A percentile compares a stretch with the other conserved stretches of the same genome.
phyloP scores from a whole-genome alignment of 2,888 invertebrate species.

The Eupithecia inturbata region DNA sequence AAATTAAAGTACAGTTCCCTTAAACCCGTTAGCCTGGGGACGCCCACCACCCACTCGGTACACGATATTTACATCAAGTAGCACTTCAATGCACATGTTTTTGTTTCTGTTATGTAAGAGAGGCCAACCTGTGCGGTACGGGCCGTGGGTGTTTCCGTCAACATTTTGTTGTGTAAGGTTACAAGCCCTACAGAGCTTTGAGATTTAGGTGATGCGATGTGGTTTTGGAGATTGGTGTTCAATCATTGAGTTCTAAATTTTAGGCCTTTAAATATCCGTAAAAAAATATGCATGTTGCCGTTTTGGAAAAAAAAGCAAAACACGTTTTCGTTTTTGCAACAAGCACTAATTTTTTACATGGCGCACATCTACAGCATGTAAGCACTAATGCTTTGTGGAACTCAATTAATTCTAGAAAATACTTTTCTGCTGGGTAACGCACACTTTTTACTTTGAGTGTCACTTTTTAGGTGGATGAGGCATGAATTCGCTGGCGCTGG shows the following conservation, averaged over 20 bases:
- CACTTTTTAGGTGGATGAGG: not conserved
- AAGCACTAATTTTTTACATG: too few relatives aligned
- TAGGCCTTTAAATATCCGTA: too few relatives aligned
- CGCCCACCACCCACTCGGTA: constrained; percentile 59
- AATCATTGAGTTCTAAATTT: too few relatives aligned
- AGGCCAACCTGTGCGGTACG: not conserved
- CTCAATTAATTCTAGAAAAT: too few relatives aligned
- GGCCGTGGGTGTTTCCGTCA: constrained; percentile 25
- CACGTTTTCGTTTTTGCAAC: too few relatives aligned
- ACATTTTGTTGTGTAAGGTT: constrained; percentile 3
- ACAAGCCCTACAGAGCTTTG: not conserved
- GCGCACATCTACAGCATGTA: too few relatives aligned
- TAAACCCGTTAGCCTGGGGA: constrained; percentile 50
- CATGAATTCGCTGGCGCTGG: not conserved
- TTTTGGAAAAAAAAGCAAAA: too few relatives aligned
- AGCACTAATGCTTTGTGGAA: too few relatives aligned
- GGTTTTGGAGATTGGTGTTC: not conserved
- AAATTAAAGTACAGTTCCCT: constrained; percentile 33
- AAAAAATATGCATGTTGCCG: too few relatives aligned
- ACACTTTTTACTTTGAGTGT: too few relatives aligned
- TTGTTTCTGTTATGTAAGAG: constrained; percentile 34
- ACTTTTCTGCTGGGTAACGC: too few relatives aligned
- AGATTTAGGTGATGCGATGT: not conserved
- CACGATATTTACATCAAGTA: constrained; percentile 56
- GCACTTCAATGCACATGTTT: constrained; percentile 48